phyloP scores from a whole-genome alignment of 1,140 invertebrate species.

The Rhyzopertha dominica region DNA sequence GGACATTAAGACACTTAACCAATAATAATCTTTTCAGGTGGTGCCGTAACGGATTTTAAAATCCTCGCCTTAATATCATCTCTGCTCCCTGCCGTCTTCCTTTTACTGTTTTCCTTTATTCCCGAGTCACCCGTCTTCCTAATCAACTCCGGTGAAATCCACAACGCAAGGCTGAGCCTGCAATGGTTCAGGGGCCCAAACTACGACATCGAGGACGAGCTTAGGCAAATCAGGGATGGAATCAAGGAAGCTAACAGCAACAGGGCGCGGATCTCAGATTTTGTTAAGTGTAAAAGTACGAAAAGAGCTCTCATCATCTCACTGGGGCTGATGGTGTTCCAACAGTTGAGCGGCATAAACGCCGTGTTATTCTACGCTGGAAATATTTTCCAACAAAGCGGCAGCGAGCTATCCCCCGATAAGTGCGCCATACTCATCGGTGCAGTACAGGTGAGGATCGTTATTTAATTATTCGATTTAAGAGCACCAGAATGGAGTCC shows the following conservation, averaged over 20 bases:
- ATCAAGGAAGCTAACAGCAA: slow-evolving; percentile 21
- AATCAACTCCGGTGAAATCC: slow-evolving; percentile 53
- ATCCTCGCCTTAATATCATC: slow-evolving; percentile 63
- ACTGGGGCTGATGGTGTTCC: slow-evolving; percentile 64
- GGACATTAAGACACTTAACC: too few relatives aligned
- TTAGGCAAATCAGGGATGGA: slow-evolving; percentile 39
- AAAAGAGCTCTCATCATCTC: slow-evolving; percentile 63
- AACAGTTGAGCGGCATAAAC: slow-evolving; percentile 76
- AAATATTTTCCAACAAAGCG: slow-evolving; percentile 61
- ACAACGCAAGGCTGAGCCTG: slow-evolving; percentile 49
- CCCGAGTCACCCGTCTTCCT: slow-evolving; percentile 78
- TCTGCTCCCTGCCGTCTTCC: slow-evolving; percentile 59
- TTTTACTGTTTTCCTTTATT: slow-evolving; percentile 63
- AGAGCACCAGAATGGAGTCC: too few relatives aligned
- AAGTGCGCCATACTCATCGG: slow-evolving; percentile 71
- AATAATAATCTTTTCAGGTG: slow-evolving; percentile 40
- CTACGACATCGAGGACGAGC: slow-evolving; percentile 48
- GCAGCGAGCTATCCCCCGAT: slow-evolving; percentile 50
- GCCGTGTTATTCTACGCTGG: slow-evolving; percentile 77
- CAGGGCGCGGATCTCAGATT: slow-evolving; percentile 41
- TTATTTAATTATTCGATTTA: too few relatives aligned
- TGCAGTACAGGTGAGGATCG: slow-evolving; percentile 57
- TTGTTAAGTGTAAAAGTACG: slow-evolving; percentile 53
- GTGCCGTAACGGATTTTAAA: slow-evolving; percentile 57
- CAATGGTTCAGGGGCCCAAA: slow-evolving; percentile 49